Evolutionary conservation across 2,113 vertebrate species (phyloP).

Genomic region (Hippocampus barbouri): DNA sequence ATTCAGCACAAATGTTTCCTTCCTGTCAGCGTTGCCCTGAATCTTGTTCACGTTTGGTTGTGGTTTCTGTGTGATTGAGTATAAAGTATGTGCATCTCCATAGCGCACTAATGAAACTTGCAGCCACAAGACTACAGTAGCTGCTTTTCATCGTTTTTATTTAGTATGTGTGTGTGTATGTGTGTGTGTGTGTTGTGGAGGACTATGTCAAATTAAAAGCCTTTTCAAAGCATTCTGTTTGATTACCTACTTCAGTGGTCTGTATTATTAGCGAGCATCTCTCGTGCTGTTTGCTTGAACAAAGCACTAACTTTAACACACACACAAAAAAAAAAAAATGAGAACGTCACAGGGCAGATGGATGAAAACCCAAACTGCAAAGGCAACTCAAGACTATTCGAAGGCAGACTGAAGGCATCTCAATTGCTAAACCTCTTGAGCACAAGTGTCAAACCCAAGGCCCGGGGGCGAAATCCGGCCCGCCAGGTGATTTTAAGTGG

Average conservation of each 20-base stretch:
- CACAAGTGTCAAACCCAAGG: too few relatives aligned
- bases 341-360: too few relatives aligned
- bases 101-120: background rate
- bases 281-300: background rate
- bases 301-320: background rate
- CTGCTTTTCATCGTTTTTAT: background rate
- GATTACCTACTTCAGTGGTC: too few relatives aligned
- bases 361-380: too few relatives aligned
- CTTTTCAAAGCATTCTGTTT: background rate
- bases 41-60: constrained; percentile 23
- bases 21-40: constrained; percentile 44
- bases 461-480: too few relatives aligned
- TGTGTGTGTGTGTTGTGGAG: background rate
- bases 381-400: background rate
- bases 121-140: background rate
- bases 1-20: constrained; percentile 62
- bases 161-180: too few relatives aligned
- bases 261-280: too few relatives aligned
- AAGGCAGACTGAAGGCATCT: background rate
- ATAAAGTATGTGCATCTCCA: background rate
- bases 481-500: too few relatives aligned
- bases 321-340: too few relatives aligned
- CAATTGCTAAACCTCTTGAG: too few relatives aligned
- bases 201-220: background rate
- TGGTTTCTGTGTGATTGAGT: constrained; percentile 9